Percentiles rank a stretch among this genome's conserved stretches.
Evolutionary conservation across 1,140 invertebrate genomes (phyloP).

Genomic region (Brachionus rubens): DNA sequence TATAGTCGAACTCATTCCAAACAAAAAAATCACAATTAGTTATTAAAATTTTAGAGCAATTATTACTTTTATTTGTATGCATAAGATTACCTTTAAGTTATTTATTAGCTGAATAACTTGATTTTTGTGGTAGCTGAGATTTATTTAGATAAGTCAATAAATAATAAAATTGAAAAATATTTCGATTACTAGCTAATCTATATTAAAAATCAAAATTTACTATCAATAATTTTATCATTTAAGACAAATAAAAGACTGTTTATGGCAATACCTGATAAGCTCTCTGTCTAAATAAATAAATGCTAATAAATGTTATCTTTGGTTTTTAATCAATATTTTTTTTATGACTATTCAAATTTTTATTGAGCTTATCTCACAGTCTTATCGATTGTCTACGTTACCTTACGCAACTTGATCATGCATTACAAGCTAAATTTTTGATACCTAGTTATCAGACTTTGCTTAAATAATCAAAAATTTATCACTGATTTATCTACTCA

Average conservation of each 20-base stretch:
- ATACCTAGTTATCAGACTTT: too few species aligned
- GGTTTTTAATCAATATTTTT: background rate
- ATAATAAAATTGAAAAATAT: background rate
- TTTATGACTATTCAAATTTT: too few species aligned
- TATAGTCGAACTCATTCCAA: background rate
- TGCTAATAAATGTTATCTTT: background rate
- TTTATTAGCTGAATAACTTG: too few species aligned
- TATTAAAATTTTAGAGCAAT: background rate
- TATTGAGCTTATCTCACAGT: too few species aligned
- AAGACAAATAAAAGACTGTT: constrained; percentile 32
- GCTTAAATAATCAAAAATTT: too few species aligned
- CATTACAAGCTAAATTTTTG: too few species aligned
- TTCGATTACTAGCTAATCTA: background rate
- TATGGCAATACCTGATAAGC: constrained; percentile 31
- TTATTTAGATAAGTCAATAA: background rate
- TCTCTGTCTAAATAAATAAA: background rate
- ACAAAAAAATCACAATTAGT: constrained; percentile 11
- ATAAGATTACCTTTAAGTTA: constrained; percentile 10
- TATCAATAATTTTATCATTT: constrained; percentile 10
- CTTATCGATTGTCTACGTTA: too few species aligned
- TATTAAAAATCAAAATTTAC: constrained; percentile 17
- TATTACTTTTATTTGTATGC: background rate
- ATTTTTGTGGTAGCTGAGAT: background rate
- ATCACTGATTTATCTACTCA: too few species aligned
- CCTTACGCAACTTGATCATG: background rate